These are phyloP conservation scores for Cairina moschata DNA, from an alignment of 2,113 vertebrate genomes.

Conservation along the genomic window DNA sequence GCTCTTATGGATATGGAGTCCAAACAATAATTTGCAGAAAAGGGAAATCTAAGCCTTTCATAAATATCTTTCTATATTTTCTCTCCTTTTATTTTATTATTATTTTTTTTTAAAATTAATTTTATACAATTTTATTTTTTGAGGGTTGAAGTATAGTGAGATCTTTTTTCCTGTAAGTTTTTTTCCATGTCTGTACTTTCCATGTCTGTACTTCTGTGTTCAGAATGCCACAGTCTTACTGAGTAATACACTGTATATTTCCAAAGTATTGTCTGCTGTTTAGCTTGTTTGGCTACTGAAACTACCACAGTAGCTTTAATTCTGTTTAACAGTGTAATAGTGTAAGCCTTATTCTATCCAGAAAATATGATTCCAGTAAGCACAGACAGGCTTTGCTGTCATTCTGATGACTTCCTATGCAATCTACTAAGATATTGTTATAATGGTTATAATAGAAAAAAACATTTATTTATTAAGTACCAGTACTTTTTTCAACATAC, in stretches of 20 bases:
- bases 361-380: background rate
- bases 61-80: slow-evolving; percentile 13
- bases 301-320: background rate
- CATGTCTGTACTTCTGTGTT: background rate
- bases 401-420: background rate
- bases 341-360: background rate
- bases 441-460: background rate
- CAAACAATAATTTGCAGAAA: background rate
- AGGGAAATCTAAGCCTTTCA: background rate
- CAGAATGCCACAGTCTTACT: slow-evolving; percentile 31
- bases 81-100: background rate
- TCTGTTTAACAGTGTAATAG: background rate
- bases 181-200: slow-evolving; percentile 19
- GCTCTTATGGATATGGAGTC: background rate
- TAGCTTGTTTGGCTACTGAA: background rate
- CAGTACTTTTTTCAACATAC: background rate
- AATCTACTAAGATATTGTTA: background rate
- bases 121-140: too few species aligned
- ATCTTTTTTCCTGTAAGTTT: slow-evolving; percentile 37
- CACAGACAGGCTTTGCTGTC: background rate
- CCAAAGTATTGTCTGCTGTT: background rate
- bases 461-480: background rate
- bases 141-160: background rate
- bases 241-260: background rate
- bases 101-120: background rate